Conservation (phyloP, 2,113 vertebrate genomes). For the Corvus hawaiiensis region DNA sequence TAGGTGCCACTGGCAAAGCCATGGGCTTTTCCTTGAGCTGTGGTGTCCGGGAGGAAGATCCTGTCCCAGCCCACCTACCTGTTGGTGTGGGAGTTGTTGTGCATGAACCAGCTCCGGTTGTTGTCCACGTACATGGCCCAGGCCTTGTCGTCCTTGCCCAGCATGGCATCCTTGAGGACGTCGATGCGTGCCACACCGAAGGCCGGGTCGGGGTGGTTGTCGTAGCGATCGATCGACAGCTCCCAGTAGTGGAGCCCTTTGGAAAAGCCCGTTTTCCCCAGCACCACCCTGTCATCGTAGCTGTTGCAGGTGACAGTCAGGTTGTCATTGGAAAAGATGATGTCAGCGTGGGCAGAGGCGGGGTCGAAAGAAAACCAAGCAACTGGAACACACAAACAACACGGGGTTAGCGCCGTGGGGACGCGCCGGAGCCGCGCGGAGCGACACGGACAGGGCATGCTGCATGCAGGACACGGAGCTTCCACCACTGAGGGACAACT, state of each 20-base stretch:
- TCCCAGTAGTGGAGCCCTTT: slow-evolving; percentile 98
- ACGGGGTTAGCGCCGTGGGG: neutral
- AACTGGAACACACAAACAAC: slow-evolving; percentile 71
- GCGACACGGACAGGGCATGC: neutral
- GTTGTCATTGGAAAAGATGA: slow-evolving; percentile 98
- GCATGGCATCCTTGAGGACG: slow-evolving; percentile 95
- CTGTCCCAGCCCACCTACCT: slow-evolving; percentile 72
- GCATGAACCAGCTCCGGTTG: slow-evolving; percentile 99
- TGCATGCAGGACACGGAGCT: slow-evolving; percentile 38
- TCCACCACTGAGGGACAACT: neutral
- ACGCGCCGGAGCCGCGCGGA: neutral
- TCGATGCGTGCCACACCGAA: slow-evolving; percentile 90
- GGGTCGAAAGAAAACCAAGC: slow-evolving; percentile 98
- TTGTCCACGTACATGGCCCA: slow-evolving; percentile 99
- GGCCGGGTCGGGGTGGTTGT: slow-evolving; percentile 96
- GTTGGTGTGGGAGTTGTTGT: slow-evolving; percentile 99
- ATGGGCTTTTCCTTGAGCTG: rapidly evolving
- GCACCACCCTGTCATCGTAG: slow-evolving; percentile 94
- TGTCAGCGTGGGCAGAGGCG: slow-evolving; percentile 89
- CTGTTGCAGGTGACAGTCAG: slow-evolving; percentile 97
- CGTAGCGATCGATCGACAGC: slow-evolving; percentile 92
- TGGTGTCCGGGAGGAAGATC: neutral
- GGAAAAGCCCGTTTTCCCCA: slow-evolving; percentile 91
- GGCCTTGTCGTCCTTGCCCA: slow-evolving; percentile 98
- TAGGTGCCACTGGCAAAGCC: neutral